Evolutionary conservation across 2,797 vertebrate genomes (phyloP).

Genomic region (Hapalemur alaotrensis): DNA sequence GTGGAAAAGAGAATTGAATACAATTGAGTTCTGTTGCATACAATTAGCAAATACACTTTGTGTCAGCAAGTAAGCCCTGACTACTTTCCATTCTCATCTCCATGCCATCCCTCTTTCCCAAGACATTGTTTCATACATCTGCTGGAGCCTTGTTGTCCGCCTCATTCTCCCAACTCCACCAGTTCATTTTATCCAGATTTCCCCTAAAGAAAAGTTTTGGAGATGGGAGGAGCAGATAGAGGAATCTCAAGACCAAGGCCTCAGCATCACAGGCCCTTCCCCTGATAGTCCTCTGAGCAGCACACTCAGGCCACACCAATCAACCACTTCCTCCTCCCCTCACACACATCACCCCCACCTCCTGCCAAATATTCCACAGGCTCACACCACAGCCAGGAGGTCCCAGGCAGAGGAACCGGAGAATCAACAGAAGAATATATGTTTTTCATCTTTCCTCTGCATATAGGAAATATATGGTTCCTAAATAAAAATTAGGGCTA

Average conservation of each 20-base stretch:
- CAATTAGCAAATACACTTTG: not conserved
- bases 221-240: not conserved
- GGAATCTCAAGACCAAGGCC: not conserved
- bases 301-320: not conserved
- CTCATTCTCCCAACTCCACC: not conserved
- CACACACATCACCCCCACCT: not conserved
- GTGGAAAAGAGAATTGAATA: not conserved
- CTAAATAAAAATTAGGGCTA: conserved; percentile 37
- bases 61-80: conserved; percentile 10
- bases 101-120: not conserved
- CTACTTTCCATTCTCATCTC: not conserved
- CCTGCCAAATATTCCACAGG: not conserved
- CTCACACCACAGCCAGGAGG: not conserved
- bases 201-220: not conserved
- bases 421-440: not conserved
- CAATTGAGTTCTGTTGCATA: not conserved
- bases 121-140: not conserved
- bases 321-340: not conserved
- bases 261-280: not conserved
- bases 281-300: not conserved
- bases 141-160: not conserved
- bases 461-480: not conserved
- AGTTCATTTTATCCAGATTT: not conserved
- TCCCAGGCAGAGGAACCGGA: conserved; percentile 3
- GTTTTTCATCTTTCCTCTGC: conserved; percentile 30